phyloP scores from a whole-genome alignment of 2,113 vertebrate genomes.

The Oreotrochilus melanogaster region DNA sequence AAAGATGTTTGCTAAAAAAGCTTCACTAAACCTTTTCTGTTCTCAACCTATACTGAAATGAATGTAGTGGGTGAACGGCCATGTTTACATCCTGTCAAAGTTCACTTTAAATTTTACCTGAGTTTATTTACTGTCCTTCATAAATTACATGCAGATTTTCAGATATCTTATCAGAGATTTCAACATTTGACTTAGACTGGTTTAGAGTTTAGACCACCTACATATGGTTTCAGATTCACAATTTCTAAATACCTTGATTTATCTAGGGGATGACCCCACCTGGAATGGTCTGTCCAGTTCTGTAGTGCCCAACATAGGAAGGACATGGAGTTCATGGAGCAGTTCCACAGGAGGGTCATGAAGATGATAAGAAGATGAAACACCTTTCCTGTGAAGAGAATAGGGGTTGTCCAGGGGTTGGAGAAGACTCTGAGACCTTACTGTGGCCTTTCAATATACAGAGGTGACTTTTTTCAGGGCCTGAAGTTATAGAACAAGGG shows the following conservation, averaged over 20 bases:
- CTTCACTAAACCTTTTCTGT: neutral
- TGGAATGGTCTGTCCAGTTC: neutral
- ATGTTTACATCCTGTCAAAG: neutral
- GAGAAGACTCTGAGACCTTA: neutral
- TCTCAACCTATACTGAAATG: neutral
- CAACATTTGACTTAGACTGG: neutral
- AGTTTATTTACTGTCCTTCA: neutral
- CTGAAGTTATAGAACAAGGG: neutral
- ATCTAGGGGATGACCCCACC: accelerated
- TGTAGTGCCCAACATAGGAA: neutral
- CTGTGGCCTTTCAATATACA: neutral
- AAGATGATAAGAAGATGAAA: neutral
- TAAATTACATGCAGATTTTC: neutral
- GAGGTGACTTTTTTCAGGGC: neutral
- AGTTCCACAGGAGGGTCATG: neutral
- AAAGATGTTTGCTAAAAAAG: neutral
- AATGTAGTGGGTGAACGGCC: neutral
- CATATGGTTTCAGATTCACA: neutral
- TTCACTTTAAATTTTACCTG: neutral
- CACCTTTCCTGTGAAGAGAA: neutral
- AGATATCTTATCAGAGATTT: neutral
- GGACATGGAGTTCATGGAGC: neutral
- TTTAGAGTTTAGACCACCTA: neutral
- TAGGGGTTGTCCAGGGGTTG: neutral
- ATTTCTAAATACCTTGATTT: neutral